Conservation (phyloP, 2,888 invertebrate species). For the Heteropelma amictum region DNA sequence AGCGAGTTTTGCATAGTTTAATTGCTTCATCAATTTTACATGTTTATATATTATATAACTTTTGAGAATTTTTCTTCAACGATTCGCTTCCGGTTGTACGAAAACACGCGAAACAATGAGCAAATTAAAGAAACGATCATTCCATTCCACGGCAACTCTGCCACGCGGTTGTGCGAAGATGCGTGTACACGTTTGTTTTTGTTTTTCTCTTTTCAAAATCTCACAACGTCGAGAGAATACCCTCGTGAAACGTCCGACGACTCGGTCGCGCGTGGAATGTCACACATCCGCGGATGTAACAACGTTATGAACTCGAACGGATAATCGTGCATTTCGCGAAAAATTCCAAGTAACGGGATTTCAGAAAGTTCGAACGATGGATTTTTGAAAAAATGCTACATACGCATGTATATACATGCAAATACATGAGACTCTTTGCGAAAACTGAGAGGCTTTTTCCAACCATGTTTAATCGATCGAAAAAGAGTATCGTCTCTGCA, state of each 20-base stretch:
- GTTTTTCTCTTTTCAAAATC: not conserved
- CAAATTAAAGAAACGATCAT: no score
- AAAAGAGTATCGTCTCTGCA: no score
- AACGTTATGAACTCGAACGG: not conserved
- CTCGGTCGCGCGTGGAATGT: not conserved
- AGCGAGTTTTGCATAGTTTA: constrained; percentile 37
- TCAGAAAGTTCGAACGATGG: not conserved
- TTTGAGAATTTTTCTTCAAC: not conserved
- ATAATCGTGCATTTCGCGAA: not conserved
- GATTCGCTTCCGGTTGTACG: not conserved
- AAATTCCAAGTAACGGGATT: no score
- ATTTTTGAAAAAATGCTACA: constrained; percentile 20
- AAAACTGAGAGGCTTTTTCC: no score
- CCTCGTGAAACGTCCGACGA: not conserved
- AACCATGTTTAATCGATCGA: constrained; percentile 47
- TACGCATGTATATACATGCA: not conserved
- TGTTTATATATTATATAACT: not conserved
- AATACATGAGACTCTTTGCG: no score
- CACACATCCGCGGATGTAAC: not conserved
- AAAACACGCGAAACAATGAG: not conserved
- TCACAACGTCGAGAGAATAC: not conserved
- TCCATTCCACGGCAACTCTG: not conserved
- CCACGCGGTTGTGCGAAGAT: not conserved
- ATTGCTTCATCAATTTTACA: constrained; percentile 27
- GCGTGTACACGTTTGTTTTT: not conserved